A percentile compares a stretch with the other conserved stretches of the same genome.
These are phyloP conservation scores for Drosophila yooni DNA, from an alignment of 2,888 invertebrate species.

Conservation along the genomic window DNA sequence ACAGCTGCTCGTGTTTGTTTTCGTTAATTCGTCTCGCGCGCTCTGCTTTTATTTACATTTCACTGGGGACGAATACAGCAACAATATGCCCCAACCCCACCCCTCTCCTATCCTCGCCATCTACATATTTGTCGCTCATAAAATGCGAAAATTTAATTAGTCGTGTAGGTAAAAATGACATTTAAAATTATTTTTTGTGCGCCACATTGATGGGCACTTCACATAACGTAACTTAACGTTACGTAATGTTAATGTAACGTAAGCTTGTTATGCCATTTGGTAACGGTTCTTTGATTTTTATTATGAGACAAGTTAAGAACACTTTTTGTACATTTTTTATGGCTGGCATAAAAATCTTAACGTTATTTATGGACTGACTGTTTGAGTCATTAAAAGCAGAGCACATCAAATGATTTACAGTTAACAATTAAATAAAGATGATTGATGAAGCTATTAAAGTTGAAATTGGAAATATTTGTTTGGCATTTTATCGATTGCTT, in stretches of 20 bases:
- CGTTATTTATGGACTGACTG: conserved; percentile 14
- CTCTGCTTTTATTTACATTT: conserved; percentile 69
- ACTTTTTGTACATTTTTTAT: conserved; percentile 25
- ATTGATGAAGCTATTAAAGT: not conserved
- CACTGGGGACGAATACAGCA: conserved; percentile 28
- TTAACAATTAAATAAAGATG: conserved; percentile 5
- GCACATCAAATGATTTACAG: conserved; percentile 8
- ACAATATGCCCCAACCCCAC: not conserved
- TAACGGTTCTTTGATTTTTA: conserved; percentile 24
- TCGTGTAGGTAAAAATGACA: conserved; percentile 74
- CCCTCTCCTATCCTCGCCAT: not conserved
- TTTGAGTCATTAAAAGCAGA: conserved; percentile 5
- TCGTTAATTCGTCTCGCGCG: conserved; percentile 63
- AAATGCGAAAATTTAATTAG: conserved; percentile 79
- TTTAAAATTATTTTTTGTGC: conserved; percentile 62
- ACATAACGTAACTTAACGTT: conserved; percentile 1
- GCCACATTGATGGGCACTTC: conserved; percentile 18
- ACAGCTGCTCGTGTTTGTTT: conserved; percentile 73
- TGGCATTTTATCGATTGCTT: not conserved
- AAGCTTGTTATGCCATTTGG: conserved; percentile 16
- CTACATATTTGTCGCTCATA: conserved; percentile 50
- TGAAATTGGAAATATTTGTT: not conserved
- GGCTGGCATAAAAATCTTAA: conserved; percentile 8
- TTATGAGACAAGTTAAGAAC: conserved; percentile 4
- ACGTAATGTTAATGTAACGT: not conserved